Conservation (phyloP, 2,888 invertebrate genomes). For the Camptogramma bilineatum region DNA sequence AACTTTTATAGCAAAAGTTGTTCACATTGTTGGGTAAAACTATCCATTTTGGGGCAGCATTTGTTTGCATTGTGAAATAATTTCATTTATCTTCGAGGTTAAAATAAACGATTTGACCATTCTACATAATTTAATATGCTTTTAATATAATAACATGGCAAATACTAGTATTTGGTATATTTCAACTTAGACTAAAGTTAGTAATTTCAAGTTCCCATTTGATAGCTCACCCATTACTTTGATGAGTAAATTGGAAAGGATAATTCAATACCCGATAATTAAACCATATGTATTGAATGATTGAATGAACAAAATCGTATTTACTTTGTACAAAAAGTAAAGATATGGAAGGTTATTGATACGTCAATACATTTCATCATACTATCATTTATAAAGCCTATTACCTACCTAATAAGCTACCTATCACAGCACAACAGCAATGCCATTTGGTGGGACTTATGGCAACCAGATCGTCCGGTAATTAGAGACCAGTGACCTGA, state of each 20-base stretch:
- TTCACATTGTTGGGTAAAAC: not conserved
- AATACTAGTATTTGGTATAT: not conserved
- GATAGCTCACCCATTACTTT: constrained; percentile 16
- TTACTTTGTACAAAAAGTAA: constrained; percentile 1
- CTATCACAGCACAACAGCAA: not conserved
- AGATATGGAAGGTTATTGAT: not conserved
- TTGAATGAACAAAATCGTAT: constrained; percentile 10
- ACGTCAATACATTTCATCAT: too few species aligned
- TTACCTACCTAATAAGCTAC: not conserved
- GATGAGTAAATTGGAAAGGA: constrained; percentile 15
- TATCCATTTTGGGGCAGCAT: not conserved
- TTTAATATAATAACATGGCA: not conserved
- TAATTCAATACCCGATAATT: constrained; percentile 17
- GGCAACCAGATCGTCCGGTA: not conserved
- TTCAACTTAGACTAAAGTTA: not conserved
- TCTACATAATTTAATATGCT: not conserved
- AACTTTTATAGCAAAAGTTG: not conserved
- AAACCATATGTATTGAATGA: constrained; percentile 1
- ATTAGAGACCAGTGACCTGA: constrained; percentile 11
- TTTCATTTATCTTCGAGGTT: not conserved
- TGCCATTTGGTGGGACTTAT: constrained; percentile 1
- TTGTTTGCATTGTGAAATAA: not conserved
- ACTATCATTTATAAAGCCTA: too few species aligned
- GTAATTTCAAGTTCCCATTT: constrained; percentile 7
- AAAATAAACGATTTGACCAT: not conserved